These are phyloP conservation scores for Spodoptera littoralis DNA, from an alignment of 2,888 invertebrate species.

Conservation along the genomic window DNA sequence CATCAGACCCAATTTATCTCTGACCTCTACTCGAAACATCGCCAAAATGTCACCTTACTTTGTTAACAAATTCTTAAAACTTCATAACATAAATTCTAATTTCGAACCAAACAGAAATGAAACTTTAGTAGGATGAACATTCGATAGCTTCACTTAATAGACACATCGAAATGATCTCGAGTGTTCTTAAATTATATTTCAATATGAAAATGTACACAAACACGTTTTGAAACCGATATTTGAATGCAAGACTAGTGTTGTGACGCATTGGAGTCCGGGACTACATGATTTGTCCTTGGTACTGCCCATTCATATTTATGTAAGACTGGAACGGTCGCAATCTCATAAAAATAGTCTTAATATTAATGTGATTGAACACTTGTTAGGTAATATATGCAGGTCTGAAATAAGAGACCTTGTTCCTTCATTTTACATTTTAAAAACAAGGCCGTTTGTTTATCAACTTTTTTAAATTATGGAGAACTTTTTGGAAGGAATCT, in stretches of 20 bases:
- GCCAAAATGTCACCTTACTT: slow-evolving; percentile 4
- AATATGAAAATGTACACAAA: slow-evolving; percentile 48
- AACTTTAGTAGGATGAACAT: slow-evolving; percentile 13
- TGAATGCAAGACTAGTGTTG: slow-evolving; percentile 59
- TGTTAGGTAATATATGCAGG: slow-evolving; percentile 28
- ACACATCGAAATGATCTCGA: slow-evolving; percentile 5
- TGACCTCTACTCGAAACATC: slow-evolving; percentile 26
- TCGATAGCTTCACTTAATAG: slow-evolving; percentile 15
- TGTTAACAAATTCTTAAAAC: no score
- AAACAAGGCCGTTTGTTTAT: slow-evolving; percentile 4
- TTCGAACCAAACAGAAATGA: slow-evolving; percentile 24
- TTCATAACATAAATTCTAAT: slow-evolving; percentile 2
- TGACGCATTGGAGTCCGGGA: slow-evolving; percentile 61
- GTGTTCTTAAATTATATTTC: slow-evolving; percentile 30
- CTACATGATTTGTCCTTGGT: slow-evolving; percentile 73
- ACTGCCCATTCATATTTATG: slow-evolving; percentile 72
- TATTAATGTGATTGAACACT: slow-evolving; percentile 43
- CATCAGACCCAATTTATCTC: slow-evolving; percentile 7
- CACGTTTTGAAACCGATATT: slow-evolving; percentile 49
- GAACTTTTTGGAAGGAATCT: background rate
- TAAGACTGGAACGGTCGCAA: slow-evolving; percentile 57
- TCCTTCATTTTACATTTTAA: slow-evolving; percentile 8
- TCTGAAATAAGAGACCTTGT: slow-evolving; percentile 6
- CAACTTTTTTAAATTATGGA: background rate
- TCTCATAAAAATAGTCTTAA: slow-evolving; percentile 39